These are phyloP conservation scores for Lytechinus pictus DNA, from an alignment of 35 echinoderm and acorn worm species.

Conservation along the genomic window DNA sequence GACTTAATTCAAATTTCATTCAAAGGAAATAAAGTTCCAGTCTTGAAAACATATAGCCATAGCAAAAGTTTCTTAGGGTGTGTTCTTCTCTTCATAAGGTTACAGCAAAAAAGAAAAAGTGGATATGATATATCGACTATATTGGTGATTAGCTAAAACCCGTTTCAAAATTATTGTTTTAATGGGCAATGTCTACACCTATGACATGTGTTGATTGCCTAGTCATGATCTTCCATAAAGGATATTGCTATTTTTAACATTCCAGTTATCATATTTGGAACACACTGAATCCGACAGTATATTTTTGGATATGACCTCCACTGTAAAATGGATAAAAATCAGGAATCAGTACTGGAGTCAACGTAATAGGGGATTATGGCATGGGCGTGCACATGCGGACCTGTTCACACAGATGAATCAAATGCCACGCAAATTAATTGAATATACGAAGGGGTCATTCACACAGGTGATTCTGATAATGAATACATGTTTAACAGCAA, in stretches of 20 bases:
- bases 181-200: background rate
- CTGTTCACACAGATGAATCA: background rate
- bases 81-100: background rate
- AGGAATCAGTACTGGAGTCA: background rate
- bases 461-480: too few relatives aligned
- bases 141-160: background rate
- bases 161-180: background rate
- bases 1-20: background rate
- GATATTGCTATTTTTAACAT: slow-evolving; percentile 14
- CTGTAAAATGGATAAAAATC: background rate
- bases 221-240: background rate
- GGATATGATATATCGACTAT: background rate
- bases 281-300: background rate
- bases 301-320: background rate
- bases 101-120: background rate
- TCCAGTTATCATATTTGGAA: background rate
- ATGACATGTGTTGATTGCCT: background rate
- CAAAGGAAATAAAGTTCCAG: background rate
- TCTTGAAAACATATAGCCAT: background rate
- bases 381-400: background rate
- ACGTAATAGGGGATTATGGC: background rate
- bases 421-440: background rate
- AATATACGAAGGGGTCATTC: too few relatives aligned
- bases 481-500: too few relatives aligned
- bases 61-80: background rate